Percentiles rank a stretch among this genome's conserved stretches.
Conservation (phyloP, 30 jellyfish, hydroid and myxozoan genomes). For the Nemopilema nomurai region DNA sequence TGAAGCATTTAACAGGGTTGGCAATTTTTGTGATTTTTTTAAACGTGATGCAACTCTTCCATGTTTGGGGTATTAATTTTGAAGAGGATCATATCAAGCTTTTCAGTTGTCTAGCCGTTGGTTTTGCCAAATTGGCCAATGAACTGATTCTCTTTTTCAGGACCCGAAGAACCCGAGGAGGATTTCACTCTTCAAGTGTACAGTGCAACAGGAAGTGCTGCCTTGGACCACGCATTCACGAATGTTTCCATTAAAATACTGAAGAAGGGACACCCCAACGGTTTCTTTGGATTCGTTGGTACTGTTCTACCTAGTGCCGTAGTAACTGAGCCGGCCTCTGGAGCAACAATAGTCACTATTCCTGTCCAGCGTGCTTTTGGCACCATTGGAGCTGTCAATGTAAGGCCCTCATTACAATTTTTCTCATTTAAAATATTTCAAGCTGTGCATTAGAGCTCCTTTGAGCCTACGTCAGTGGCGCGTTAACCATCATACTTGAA, state of each 20-base stretch:
- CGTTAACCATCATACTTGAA: too few species aligned
- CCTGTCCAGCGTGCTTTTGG: slow-evolving; percentile 68
- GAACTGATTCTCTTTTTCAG: slow-evolving; percentile 7
- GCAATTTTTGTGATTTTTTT: too few species aligned
- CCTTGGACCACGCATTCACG: slow-evolving; percentile 65
- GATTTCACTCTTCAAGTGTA: slow-evolving; percentile 49
- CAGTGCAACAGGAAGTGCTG: slow-evolving; percentile 85
- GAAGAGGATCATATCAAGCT: background rate
- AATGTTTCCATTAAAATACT: slow-evolving; percentile 58
- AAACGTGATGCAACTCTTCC: too few species aligned
- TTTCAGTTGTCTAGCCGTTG: background rate
- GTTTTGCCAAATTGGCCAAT: background rate
- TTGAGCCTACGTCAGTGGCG: too few species aligned
- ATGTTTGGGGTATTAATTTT: background rate
- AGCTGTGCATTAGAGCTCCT: too few species aligned
- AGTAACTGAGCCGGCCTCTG: slow-evolving; percentile 77
- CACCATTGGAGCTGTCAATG: slow-evolving; percentile 58
- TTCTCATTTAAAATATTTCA: too few species aligned
- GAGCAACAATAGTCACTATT: slow-evolving; percentile 11
- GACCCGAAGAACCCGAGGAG: slow-evolving; percentile 88
- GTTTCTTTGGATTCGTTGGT: slow-evolving; percentile 69
- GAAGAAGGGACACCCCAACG: slow-evolving; percentile 96
- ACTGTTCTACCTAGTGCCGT: slow-evolving; percentile 33
- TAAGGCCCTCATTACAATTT: slow-evolving; percentile 1
- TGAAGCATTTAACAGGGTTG: too few species aligned